Evolutionary conservation across 2,797 vertebrate genomes (phyloP).

Genomic region (Macropodus opercularis): DNA sequence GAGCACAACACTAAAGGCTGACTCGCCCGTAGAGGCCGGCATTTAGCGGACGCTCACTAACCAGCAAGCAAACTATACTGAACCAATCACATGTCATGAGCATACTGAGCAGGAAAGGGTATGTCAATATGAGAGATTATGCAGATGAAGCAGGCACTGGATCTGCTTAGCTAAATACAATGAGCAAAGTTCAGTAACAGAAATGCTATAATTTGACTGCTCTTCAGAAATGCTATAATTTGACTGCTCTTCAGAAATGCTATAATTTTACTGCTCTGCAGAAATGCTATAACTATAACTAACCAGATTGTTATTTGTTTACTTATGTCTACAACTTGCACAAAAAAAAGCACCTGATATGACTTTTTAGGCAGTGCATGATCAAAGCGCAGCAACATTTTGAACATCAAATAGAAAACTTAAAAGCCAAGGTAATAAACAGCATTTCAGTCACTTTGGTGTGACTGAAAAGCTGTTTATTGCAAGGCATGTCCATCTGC

Average conservation of each 20-base stretch:
- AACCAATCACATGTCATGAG: neutral
- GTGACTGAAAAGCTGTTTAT: too few species aligned
- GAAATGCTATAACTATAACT: constrained; percentile 15
- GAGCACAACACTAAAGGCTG: neutral
- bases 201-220: too few species aligned
- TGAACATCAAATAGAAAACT: constrained; percentile 62
- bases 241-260: too few species aligned
- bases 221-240: too few species aligned
- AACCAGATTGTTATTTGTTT: constrained; percentile 43
- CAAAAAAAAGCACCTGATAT: constrained; percentile 26
- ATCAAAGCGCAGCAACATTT: constrained; percentile 60
- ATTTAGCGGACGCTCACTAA: neutral
- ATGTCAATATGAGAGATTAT: neutral
- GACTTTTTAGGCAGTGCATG: constrained; percentile 29
- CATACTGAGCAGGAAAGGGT: too few species aligned
- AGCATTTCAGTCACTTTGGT: constrained; percentile 22
- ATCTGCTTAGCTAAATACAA: neutral
- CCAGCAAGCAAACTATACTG: neutral
- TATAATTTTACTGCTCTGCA: too few species aligned
- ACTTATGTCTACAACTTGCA: constrained; percentile 36
- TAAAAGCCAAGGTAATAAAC: constrained; percentile 54
- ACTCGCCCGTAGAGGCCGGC: neutral
- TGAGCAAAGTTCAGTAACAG: too few species aligned
- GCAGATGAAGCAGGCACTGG: neutral
- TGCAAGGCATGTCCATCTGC: too few species aligned